Evolutionary conservation across 1,140 invertebrate genomes (phyloP), one percentile per base, ranked within the genome.

Genomic region (Trichoplusia ni): DNA sequence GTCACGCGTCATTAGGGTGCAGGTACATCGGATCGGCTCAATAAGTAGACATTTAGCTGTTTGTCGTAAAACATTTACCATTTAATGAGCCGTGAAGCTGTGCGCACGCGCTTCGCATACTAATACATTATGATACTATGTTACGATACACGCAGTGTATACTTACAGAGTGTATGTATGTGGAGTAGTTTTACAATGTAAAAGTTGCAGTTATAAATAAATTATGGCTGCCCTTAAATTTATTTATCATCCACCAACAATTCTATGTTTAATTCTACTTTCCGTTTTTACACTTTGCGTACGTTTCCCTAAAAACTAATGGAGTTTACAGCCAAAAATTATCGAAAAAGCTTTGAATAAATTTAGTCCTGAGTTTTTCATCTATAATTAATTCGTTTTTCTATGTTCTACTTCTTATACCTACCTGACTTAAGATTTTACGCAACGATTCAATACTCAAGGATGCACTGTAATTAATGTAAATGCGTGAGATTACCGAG

Each of bases 61-160:
- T 56, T 56, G 49, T 66, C 47, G 37, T 64, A 44, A 69, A 67
- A 64, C 63, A 59, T 70, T 75, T 72, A 42, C 69, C 51, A 58
- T 44, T 58, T 54, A 68, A 71, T 67, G 63, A 67, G 51, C 65
- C 60, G 65, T 73, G 75, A 69, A 44, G 23, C 16, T 13, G 31
- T n/a, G 51, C 47, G 25, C 67, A 63, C 49, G 56, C 54, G 60
- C 37, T 31, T 51, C 54, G 51, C 44, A 58, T 65, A 54, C 58
- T 53, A 62, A 51, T 58, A 23, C 40, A 35, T 60, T 33, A 37
- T 37, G 23, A 47, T n/a, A n/a, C n/a, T n/a, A n/a, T 47, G 16
- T 2, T 9, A 21, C 18, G 31, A 16, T 16, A 0, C 19, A 13
- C 37, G 23, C 19, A 40, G 16, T 13, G 25, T 4, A 21, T 38